These are phyloP conservation scores for Anagrus nilaparvatae DNA, from an alignment of 1,140 invertebrate species.

Conservation along the genomic window DNA sequence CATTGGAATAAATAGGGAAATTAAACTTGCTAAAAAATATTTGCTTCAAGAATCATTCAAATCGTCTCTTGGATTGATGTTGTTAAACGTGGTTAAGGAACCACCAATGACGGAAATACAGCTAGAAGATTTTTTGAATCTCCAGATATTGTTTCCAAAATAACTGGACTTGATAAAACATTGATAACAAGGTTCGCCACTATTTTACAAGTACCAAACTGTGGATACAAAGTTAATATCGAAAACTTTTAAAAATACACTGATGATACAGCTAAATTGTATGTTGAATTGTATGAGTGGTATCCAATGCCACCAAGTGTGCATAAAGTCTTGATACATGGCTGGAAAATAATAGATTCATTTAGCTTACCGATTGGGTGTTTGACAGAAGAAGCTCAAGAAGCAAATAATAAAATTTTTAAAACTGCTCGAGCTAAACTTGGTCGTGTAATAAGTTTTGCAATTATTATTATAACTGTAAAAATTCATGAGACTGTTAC, in stretches of 20 bases:
- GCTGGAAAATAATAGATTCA: too few relatives aligned
- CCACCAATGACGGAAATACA: slow-evolving; percentile 21
- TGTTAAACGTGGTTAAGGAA: slow-evolving; percentile 15
- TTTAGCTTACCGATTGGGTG: background rate
- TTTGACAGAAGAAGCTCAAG: too few relatives aligned
- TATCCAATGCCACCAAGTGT: background rate
- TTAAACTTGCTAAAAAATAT: slow-evolving; percentile 4
- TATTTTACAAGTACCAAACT: slow-evolving; percentile 6
- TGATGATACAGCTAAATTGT: background rate
- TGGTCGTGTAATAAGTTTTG: too few relatives aligned
- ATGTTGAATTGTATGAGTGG: background rate
- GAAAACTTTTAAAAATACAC: slow-evolving; percentile 5
- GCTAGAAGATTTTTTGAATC: slow-evolving; percentile 18
- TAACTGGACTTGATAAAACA: slow-evolving; percentile 11
- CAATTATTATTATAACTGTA: too few relatives aligned
- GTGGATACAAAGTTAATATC: slow-evolving; percentile 4
- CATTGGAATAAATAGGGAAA: background rate
- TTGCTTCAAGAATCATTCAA: background rate
- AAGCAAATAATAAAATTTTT: too few relatives aligned
- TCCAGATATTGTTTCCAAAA: background rate
- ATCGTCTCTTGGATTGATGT: slow-evolving; percentile 13
- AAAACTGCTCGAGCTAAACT: background rate
- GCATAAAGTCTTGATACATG: background rate
- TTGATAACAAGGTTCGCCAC: slow-evolving; percentile 7
- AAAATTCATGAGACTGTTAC: too few relatives aligned